These are phyloP conservation scores for Chloebia gouldiae DNA, from an alignment of 2,113 vertebrate genomes.

Conservation along the genomic window DNA sequence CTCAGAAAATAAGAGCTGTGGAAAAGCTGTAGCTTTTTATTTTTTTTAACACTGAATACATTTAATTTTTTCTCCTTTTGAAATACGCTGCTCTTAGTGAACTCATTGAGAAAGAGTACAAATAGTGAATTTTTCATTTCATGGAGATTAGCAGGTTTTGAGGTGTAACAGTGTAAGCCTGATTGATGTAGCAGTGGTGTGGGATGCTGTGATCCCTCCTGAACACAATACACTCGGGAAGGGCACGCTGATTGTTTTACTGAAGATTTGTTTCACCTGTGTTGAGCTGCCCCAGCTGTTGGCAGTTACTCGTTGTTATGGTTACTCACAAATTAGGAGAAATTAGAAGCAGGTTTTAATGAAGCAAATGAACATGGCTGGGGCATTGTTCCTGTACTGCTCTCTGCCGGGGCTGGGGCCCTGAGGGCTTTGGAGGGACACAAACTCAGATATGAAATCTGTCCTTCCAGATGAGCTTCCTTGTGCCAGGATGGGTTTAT, in stretches of 20 bases:
- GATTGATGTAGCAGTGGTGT: neutral
- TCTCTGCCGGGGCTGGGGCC: neutral
- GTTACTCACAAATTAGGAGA: neutral
- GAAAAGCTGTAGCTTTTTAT: neutral
- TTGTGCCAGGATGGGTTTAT: neutral
- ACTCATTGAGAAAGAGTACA: neutral
- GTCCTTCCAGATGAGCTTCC: neutral
- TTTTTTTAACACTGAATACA: neutral
- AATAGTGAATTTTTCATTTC: neutral
- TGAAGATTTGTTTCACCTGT: neutral
- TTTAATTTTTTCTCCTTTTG: neutral
- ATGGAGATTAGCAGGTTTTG: neutral
- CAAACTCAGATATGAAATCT: neutral
- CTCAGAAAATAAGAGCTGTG: neutral
- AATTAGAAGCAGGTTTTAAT: conserved; percentile 44
- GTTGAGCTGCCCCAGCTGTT: conserved; percentile 36
- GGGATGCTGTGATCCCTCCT: neutral
- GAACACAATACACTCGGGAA: neutral
- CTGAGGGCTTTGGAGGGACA: neutral
- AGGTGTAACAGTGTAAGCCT: neutral
- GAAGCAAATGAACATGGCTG: neutral
- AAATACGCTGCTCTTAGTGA: neutral
- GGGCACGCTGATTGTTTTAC: neutral
- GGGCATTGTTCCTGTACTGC: neutral
- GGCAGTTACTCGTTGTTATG: neutral